These are phyloP conservation scores for Cheirogaleus major DNA, from an alignment of 2,797 vertebrate species.

Conservation along the genomic window DNA sequence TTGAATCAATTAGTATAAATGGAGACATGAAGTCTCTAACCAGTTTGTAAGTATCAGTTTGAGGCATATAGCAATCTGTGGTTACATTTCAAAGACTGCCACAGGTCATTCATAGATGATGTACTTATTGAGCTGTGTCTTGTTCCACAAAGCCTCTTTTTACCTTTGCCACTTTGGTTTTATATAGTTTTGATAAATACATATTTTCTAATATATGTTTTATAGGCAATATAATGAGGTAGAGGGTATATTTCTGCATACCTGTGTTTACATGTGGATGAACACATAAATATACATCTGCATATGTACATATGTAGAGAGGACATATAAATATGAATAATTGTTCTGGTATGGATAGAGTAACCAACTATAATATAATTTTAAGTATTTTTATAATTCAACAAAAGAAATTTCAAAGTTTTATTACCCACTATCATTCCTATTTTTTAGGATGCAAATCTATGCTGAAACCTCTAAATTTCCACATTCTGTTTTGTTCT, in stretches of 20 bases:
- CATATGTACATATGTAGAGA: background rate
- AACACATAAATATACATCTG: background rate
- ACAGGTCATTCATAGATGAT: background rate
- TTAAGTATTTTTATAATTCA: constrained; percentile 9
- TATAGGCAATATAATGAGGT: background rate
- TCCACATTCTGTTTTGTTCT: background rate
- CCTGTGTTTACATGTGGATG: background rate
- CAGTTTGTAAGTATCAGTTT: background rate
- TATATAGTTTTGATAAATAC: background rate
- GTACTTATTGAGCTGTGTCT: background rate
- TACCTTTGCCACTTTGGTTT: background rate
- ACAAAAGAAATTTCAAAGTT: background rate
- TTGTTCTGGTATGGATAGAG: background rate
- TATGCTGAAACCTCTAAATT: background rate
- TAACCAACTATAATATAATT: background rate
- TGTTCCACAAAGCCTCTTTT: background rate
- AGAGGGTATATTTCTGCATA: background rate
- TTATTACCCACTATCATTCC: background rate
- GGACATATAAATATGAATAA: background rate
- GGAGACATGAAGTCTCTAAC: background rate
- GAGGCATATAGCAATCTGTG: background rate
- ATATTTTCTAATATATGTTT: background rate
- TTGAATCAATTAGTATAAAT: background rate
- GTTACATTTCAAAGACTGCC: background rate
- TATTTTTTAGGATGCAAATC: background rate